Evolutionary conservation across 2,888 invertebrate species (phyloP).

Genomic region (Drosophila monieri): DNA sequence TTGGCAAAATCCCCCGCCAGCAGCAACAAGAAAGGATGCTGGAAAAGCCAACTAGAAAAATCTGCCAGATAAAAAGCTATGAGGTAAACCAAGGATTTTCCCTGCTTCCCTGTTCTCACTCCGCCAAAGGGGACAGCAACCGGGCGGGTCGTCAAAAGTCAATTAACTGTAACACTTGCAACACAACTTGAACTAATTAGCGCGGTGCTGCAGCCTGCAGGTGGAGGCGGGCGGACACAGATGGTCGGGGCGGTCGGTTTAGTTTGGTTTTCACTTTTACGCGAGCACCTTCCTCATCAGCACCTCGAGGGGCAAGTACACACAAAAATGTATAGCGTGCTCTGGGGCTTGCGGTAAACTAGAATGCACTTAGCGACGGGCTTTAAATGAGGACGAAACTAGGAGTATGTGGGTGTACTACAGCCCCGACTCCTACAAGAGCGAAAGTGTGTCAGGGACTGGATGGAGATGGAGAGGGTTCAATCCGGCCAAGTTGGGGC

Average conservation of each 20-base stretch:
- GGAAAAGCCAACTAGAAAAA: conserved; percentile 26
- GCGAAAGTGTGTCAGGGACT: conserved; percentile 21
- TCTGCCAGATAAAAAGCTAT: conserved; percentile 52
- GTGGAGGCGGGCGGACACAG: conserved; percentile 16
- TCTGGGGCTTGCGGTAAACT: conserved; percentile 42
- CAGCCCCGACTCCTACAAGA: neutral
- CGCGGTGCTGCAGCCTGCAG: conserved; percentile 62
- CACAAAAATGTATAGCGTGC: conserved; percentile 51
- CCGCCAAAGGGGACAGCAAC: conserved; percentile 20
- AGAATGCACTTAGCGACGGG: conserved; percentile 43
- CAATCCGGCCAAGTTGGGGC: conserved; percentile 19
- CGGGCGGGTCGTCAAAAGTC: conserved; percentile 67
- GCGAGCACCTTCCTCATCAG: conserved; percentile 17
- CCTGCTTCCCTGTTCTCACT: neutral
- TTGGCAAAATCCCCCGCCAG: conserved; percentile 29
- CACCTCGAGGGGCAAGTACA: conserved; percentile 16
- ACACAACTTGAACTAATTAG: conserved; percentile 73
- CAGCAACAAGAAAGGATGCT: conserved; percentile 13
- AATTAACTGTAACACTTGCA: conserved; percentile 74
- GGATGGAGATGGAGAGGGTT: conserved; percentile 4
- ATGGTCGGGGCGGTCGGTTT: neutral
- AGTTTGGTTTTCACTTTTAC: conserved; percentile 4
- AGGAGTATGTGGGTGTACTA: conserved; percentile 1
- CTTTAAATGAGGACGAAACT: conserved; percentile 23
- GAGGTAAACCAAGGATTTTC: conserved; percentile 40